Evolutionary conservation across 2,113 vertebrate genomes (phyloP), one percentile per base, ranked within the genome.

Genomic region (Alosa alosa): DNA sequence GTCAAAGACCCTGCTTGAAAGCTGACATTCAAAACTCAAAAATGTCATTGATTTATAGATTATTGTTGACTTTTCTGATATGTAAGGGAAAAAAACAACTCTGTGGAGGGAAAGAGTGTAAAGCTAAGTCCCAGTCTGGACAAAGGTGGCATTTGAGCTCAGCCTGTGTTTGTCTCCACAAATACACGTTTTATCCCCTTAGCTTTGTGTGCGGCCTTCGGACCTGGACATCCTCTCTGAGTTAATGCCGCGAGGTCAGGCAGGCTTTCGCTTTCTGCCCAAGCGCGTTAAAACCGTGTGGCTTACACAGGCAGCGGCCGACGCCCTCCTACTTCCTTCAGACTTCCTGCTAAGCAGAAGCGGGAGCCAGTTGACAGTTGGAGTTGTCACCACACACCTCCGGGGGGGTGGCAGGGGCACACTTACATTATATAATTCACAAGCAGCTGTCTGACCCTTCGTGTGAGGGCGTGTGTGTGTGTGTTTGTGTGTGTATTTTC

Each of bases 341-440:
- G 81, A 84, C 85, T 83, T 82, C 13, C 25, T 52, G 81, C 31
- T 72, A 18, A 85, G 84, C 82, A 20, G 55, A 18, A 68, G 68
- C 46, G 36, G 9, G 55, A 49, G 83, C 60, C 1, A 64, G 83
- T 75, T 85, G 85, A 84, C 85, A 86, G 84, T 18, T 81, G 68
- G 75, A 72, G 86, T 81, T 55, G 39, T 46, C 45, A 47, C 55
- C 72, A 85, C 81, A 82, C 13, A 22, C 45, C n/a, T 20, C 36
- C 83, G 39, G 7, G 81, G 52, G 41, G 55, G 72, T 41, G 36
- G 44, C 39, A 57, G 55, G 55, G 55, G 78, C 44, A 8, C 46
- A 47, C 4, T 18, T 57, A 84, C 68, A 82, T 88, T 82, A 18
- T n/a, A 68, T 75, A 44, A 86, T 83, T 91, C 46, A 84, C 82